A percentile compares a stretch with the other conserved stretches of the same genome.
phyloP scores from a whole-genome alignment of 2,113 vertebrate species.

The Cebidichthys violaceus region DNA sequence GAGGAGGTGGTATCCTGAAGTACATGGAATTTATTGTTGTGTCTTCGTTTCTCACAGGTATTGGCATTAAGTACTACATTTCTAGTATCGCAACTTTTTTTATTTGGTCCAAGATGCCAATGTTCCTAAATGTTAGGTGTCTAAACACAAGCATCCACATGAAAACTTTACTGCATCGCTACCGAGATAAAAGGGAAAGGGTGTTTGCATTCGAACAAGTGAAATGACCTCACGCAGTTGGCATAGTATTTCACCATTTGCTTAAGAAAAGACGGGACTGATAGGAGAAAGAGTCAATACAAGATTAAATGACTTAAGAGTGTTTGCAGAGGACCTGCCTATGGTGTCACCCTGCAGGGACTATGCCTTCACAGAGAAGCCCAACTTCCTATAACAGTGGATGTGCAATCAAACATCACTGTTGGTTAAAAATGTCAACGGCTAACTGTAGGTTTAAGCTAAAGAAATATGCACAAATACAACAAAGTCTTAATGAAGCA shows the following conservation, averaged over 20 bases:
- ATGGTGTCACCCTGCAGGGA: constrained; percentile 28
- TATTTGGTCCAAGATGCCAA: background rate
- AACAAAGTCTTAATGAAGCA: background rate
- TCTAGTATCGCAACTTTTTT: background rate
- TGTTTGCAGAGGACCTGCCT: constrained; percentile 33
- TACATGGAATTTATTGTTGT: background rate
- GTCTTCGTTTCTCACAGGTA: background rate
- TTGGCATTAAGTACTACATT: background rate
- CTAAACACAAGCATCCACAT: background rate
- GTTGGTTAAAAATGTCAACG: background rate
- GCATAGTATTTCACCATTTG: constrained; percentile 21
- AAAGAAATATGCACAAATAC: background rate
- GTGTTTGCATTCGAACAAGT: constrained; percentile 16
- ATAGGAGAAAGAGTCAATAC: constrained; percentile 37
- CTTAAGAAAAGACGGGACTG: constrained; percentile 19
- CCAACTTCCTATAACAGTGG: background rate
- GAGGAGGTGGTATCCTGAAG: too few species aligned
- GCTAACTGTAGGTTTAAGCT: constrained; percentile 25
- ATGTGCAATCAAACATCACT: background rate
- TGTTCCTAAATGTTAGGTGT: background rate
- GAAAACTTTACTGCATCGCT: background rate
- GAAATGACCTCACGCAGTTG: constrained; percentile 13
- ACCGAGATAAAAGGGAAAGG: background rate
- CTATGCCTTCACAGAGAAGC: constrained; percentile 5
- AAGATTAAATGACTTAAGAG: constrained; percentile 49